Evolutionary conservation across 2,888 invertebrate genomes (phyloP).

Genomic region (Ferdinandea cuprea): DNA sequence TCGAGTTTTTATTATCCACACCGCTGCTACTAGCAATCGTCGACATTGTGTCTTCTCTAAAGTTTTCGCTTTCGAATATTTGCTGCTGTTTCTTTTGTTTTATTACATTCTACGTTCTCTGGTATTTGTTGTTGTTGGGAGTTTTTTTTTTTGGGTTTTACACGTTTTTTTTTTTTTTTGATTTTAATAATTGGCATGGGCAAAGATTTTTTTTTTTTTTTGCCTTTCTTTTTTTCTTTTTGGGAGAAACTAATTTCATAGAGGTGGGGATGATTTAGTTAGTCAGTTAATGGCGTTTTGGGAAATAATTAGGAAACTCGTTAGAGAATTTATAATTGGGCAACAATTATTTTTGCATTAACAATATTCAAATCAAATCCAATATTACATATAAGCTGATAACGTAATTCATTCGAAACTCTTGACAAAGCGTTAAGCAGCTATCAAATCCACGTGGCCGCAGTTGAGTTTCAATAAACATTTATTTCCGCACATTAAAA

Average conservation of each 20-base stretch:
- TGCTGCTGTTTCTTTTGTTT: constrained; percentile 24
- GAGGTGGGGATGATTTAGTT: background rate
- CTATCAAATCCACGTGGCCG: too few species aligned
- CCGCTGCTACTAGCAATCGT: constrained; percentile 49
- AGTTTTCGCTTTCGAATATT: constrained; percentile 46
- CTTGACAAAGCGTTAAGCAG: too few species aligned
- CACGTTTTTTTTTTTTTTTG: constrained; percentile 20
- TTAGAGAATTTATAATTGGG: too few species aligned
- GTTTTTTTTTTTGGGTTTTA: background rate
- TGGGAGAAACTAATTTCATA: background rate
- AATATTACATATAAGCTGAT: too few species aligned
- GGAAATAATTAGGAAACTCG: too few species aligned
- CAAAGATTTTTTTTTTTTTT: constrained; percentile 56
- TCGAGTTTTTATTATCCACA: constrained; percentile 32
- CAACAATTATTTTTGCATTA: too few species aligned
- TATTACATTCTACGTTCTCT: constrained; percentile 10
- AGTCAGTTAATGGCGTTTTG: too few species aligned
- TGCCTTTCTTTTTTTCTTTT: constrained; percentile 5
- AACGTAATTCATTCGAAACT: too few species aligned
- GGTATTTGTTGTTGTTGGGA: background rate
- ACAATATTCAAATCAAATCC: too few species aligned
- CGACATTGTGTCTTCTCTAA: constrained; percentile 64
- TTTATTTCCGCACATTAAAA: too few species aligned
- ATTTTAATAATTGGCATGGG: constrained; percentile 61
- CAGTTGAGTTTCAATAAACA: too few species aligned